Conservation (phyloP, 2,888 invertebrate species). For the Pyrgus malvae region DNA sequence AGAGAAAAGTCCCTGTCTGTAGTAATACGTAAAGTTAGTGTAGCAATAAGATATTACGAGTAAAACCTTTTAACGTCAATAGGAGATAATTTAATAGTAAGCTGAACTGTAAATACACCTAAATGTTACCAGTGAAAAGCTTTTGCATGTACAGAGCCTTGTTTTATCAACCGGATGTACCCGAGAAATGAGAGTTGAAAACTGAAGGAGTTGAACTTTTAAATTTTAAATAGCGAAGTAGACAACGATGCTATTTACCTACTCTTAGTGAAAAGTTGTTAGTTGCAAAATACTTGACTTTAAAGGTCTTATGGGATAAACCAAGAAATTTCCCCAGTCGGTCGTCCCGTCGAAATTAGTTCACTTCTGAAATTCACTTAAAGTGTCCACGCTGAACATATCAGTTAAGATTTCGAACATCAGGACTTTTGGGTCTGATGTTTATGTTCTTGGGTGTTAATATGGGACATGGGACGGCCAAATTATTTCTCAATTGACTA, state of each 20-base stretch:
- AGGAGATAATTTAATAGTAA: too few species aligned
- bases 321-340: constrained; percentile 34
- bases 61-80: too few species aligned
- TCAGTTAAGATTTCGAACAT: not conserved
- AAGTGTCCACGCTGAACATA: not conserved
- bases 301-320: constrained; percentile 21
- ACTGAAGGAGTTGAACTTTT: not conserved
- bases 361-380: constrained; percentile 1
- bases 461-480: too few species aligned
- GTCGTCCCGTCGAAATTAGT: constrained; percentile 23
- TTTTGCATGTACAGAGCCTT: not conserved
- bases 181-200: constrained; percentile 2
- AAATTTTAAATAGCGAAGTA: constrained; percentile 12
- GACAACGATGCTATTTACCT: constrained; percentile 1
- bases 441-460: too few species aligned
- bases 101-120: too few species aligned
- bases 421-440: too few species aligned
- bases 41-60: too few species aligned
- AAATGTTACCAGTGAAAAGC: not conserved
- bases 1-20: too few species aligned
- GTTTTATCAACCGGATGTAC: constrained; percentile 1
- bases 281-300: constrained; percentile 17
- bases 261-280: constrained; percentile 11
- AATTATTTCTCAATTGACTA: too few species aligned
- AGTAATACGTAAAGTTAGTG: too few species aligned